Conservation (phyloP, 2,888 invertebrate species). For the Craniophora ligustri region DNA sequence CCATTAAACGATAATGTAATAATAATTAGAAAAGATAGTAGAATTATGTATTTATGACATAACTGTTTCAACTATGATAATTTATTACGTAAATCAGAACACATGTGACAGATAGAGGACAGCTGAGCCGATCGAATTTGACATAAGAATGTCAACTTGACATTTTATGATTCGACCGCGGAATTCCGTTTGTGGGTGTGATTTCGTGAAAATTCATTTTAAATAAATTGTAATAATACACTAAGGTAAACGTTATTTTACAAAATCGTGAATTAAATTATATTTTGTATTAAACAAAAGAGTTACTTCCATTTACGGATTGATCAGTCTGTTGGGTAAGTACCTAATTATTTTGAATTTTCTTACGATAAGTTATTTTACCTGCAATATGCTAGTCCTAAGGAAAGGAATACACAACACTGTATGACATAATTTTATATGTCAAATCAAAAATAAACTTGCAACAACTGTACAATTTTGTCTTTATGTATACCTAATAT, state of each 20-base stretch:
- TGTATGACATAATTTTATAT: constrained; percentile 38
- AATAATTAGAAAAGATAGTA: too few species aligned
- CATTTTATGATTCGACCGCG: constrained; percentile 62
- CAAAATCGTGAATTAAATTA: constrained; percentile 57
- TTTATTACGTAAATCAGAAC: constrained; percentile 36
- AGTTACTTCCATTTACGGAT: constrained; percentile 56
- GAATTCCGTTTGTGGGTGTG: constrained; percentile 78
- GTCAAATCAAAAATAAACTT: constrained; percentile 47
- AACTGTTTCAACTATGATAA: too few species aligned
- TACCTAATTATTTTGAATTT: constrained; percentile 40
- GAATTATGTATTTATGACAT: too few species aligned
- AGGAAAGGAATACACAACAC: constrained; percentile 64
- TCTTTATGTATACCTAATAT: constrained; percentile 42
- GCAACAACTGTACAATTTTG: constrained; percentile 13
- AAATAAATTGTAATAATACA: constrained; percentile 44
- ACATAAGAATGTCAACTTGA: constrained; percentile 52
- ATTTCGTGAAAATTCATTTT: constrained; percentile 50
- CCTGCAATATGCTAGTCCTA: constrained; percentile 31
- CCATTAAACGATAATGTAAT: too few species aligned
- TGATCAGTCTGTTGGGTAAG: constrained; percentile 68
- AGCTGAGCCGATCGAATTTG: constrained; percentile 60
- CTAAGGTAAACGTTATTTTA: constrained; percentile 16
- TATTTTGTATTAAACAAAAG: constrained; percentile 31
- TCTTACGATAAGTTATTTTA: constrained; percentile 37
- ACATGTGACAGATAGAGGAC: constrained; percentile 18